phyloP scores from a whole-genome alignment of 2,888 invertebrate species.

The Alsophila aescularia region DNA sequence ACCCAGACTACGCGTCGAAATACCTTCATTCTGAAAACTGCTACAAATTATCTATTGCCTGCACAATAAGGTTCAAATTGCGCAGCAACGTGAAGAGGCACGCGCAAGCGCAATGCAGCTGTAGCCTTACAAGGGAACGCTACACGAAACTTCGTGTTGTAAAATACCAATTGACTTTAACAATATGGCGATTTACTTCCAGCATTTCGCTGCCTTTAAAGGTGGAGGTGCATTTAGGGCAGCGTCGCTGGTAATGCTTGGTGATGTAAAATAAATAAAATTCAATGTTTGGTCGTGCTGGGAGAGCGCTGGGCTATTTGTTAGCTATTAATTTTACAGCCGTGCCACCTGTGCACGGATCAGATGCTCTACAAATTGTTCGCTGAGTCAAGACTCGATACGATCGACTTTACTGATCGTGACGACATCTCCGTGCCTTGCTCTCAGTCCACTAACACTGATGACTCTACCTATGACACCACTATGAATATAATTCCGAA shows the following conservation, averaged over 20 bases:
- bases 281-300: constrained; percentile 38
- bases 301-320: constrained; percentile 52
- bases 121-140: constrained; percentile 55
- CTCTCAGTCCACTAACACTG: too few relatives aligned
- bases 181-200: constrained; percentile 77
- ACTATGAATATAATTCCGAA: constrained; percentile 6
- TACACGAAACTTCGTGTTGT: constrained; percentile 73
- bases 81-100: not conserved
- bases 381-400: constrained; percentile 23
- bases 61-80: constrained; percentile 39
- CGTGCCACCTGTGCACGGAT: constrained; percentile 51
- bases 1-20: constrained; percentile 8
- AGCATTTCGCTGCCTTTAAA: constrained; percentile 73
- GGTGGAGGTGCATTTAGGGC: constrained; percentile 69
- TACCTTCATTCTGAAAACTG: constrained; percentile 4
- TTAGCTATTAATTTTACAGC: constrained; percentile 61
- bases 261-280: constrained; percentile 51
- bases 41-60: constrained; percentile 7
- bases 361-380: constrained; percentile 41
- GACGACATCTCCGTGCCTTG: constrained; percentile 29
- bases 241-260: constrained; percentile 64
- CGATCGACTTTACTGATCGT: constrained; percentile 32
- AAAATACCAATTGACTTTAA: constrained; percentile 81
- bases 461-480: constrained; percentile 1
- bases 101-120: constrained; percentile 14